Base-by-base conservation (phyloP, 2,113 vertebrate genomes). In the Ceuthmochares aereus region DNA sequence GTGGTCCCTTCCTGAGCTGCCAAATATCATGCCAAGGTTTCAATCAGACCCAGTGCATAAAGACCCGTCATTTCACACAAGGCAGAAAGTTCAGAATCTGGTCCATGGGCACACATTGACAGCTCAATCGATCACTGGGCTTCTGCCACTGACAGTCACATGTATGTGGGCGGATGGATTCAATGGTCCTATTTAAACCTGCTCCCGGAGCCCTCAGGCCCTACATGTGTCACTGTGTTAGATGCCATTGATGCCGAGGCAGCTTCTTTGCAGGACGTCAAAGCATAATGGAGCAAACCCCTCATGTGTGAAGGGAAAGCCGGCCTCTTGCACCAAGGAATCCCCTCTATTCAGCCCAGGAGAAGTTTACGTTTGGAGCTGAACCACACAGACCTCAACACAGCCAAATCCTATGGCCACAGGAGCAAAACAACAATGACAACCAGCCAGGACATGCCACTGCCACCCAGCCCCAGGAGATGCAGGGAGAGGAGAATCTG, bases 291-390 rank as follows among this genome's bases (percentile, higher is more conserved):
- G 87, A 94, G 85, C 67, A 77, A 96, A 97, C 68, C 78, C 68
- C 59, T 93, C 96, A 95, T 67, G 95, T 96, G 91, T 95, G 92
- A 97, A 95, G 87, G 54, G 87, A 96, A 87, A 83, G 84, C 27
- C 12, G 3, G 88, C 79, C 67, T 75, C 93, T 63, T 52, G 75
- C 95, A 78, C 42, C 4, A 52, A 86, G 82, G 92, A 93, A 90
- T 86, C 34, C 32, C 34, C 42, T 55, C 85, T 91, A 60, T 89
- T 96, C 93, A 96, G 26, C 56, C 64, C 0, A 1, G 10, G 75
- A 90, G 68, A 74, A 26, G 64, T 93, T 96, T 84, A 6, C 51
- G 55, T 47, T 87, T 89, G 80, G 80, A 84, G 68, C 13, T 6
- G 43, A 78, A 89, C 68, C 64, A 92, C 37, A 14, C 42, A 66